Evolutionary conservation across 2,113 vertebrate genomes (phyloP).

Genomic region (Micronisus gabar): DNA sequence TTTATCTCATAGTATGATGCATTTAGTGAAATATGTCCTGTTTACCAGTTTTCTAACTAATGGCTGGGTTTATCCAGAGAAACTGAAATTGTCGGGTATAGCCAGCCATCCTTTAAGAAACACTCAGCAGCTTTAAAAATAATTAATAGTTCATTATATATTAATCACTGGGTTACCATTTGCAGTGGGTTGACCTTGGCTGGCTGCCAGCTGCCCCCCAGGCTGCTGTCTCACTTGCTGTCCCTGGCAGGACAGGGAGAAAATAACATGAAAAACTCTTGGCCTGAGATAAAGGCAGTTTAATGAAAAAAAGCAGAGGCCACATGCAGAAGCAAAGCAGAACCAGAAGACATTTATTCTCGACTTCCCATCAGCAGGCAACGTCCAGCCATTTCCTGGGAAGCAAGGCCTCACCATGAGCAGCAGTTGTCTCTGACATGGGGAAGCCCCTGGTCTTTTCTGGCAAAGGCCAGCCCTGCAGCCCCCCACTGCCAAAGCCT

Average conservation of each 20-base stretch:
- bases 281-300: not conserved
- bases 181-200: not conserved
- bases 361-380: not conserved
- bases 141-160: not conserved
- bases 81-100: not conserved
- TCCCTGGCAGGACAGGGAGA: not conserved
- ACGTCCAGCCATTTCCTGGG: not conserved
- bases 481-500: not conserved
- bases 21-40: not conserved
- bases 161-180: not conserved
- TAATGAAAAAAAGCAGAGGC: not conserved
- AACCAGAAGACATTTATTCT: not conserved
- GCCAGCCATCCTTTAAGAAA: not conserved
- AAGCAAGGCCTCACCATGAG: rapidly evolving
- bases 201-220: not conserved
- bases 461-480: not conserved
- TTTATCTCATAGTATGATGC: not conserved
- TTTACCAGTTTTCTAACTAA: not conserved
- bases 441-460: not conserved
- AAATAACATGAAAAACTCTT: not conserved
- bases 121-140: not conserved
- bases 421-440: rapidly evolving
- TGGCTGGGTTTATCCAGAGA: not conserved
- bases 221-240: rapidly evolving
- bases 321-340: not conserved